Evolutionary conservation across 2,797 vertebrate species (phyloP).

Genomic region (Melanotaenia parkinsoni): DNA sequence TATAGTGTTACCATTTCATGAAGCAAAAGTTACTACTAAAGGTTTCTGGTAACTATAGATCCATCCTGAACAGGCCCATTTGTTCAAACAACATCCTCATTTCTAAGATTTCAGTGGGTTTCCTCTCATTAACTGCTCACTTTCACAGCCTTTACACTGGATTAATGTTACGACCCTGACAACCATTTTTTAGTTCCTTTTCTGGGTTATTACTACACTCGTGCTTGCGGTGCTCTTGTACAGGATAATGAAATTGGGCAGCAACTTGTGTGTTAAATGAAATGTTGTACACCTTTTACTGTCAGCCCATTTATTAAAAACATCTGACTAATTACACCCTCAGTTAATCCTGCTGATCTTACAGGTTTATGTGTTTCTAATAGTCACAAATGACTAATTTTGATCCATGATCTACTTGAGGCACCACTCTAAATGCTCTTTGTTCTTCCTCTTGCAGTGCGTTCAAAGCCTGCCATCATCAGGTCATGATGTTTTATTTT

Average conservation of each 20-base stretch:
- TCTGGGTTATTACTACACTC: neutral
- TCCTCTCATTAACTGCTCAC: neutral
- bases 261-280: neutral
- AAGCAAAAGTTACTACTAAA: neutral
- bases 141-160: neutral
- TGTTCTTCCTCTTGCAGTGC: conserved; percentile 80
- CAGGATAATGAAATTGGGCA: neutral
- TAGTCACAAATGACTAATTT: neutral
- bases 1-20: neutral
- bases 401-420: neutral
- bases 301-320: neutral
- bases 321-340: neutral
- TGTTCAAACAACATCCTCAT: neutral
- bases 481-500: conserved; percentile 97
- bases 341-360: no score
- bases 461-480: conserved; percentile 94
- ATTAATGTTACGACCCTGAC: neutral
- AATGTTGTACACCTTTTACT: neutral
- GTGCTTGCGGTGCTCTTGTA: neutral
- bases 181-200: neutral
- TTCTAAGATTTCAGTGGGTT: neutral
- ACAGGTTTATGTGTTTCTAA: neutral
- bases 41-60: neutral
- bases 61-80: neutral
- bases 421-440: neutral